These are phyloP conservation scores for Argyrosomus regius DNA, from an alignment of 2,797 vertebrate species.

Conservation along the genomic window DNA sequence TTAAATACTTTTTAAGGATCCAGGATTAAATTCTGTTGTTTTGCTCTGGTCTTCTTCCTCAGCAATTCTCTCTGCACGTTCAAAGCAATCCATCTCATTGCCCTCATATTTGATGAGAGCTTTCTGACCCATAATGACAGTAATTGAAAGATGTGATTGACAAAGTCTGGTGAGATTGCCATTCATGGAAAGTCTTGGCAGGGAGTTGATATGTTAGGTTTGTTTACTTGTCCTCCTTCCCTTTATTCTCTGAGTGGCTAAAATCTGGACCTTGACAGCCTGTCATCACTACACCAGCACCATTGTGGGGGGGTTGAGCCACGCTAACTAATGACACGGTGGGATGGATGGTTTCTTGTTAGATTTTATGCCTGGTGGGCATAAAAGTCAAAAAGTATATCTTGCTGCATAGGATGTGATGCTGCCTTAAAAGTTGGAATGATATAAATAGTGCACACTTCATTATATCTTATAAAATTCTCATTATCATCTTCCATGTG, in stretches of 20 bases:
- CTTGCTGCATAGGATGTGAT: conserved; percentile 13
- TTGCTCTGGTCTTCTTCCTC: no score
- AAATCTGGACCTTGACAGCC: conserved; percentile 41
- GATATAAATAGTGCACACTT: background rate
- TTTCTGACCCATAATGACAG: background rate
- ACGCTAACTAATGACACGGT: conserved; percentile 36
- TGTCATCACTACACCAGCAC: conserved; percentile 32
- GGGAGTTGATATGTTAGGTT: conserved; percentile 26
- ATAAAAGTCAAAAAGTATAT: conserved; percentile 27
- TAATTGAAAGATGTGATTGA: conserved; percentile 28
- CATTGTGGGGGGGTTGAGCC: conserved; percentile 15
- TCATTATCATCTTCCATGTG: background rate
- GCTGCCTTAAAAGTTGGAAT: conserved; percentile 9
- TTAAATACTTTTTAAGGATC: no score
- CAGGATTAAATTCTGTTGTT: no score
- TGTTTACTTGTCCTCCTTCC: background rate
- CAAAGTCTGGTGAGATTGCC: conserved; percentile 22
- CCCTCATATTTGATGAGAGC: conserved; percentile 22
- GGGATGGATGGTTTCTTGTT: conserved; percentile 13
- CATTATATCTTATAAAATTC: background rate
- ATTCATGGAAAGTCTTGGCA: conserved; percentile 25
- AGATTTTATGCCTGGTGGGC: conserved; percentile 39
- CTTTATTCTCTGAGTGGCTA: conserved; percentile 3
- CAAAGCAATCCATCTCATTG: background rate
- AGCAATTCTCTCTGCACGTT: background rate